Conservation (phyloP, 2,113 vertebrate species). For the Microcebus griseorufus region DNA sequence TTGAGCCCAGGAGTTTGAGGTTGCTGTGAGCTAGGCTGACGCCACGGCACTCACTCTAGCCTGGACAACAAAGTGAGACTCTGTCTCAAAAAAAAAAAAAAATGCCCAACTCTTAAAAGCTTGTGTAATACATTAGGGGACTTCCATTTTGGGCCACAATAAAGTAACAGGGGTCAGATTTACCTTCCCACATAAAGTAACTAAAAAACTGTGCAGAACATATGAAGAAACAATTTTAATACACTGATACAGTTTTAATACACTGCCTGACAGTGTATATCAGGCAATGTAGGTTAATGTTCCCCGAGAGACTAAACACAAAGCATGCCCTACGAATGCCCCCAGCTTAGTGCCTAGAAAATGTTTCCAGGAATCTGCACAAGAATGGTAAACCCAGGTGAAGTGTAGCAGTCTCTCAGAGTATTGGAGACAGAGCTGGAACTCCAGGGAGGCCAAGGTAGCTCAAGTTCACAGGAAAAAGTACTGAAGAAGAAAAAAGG, state of each 20-base stretch:
- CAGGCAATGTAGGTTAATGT: conserved; percentile 16
- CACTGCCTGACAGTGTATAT: background rate
- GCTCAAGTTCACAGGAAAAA: conserved; percentile 3
- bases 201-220: conserved; percentile 32
- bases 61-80: too few species aligned
- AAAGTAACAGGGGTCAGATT: background rate
- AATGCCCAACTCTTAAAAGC: conserved; percentile 38
- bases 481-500: background rate
- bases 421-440: background rate
- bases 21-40: too few species aligned
- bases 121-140: background rate
- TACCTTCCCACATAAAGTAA: background rate
- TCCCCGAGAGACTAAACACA: conserved; percentile 18
- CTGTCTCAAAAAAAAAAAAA: too few species aligned
- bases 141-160: background rate
- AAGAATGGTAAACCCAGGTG: background rate
- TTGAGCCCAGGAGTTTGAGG: too few species aligned
- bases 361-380: background rate
- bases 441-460: background rate
- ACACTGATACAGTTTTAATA: too few species aligned
- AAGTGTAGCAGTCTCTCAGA: background rate
- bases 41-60: too few species aligned
- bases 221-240: background rate
- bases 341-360: background rate
- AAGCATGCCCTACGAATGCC: background rate